Evolutionary conservation across 2,888 invertebrate genomes (phyloP).

Genomic region (Sacculina carcini): DNA sequence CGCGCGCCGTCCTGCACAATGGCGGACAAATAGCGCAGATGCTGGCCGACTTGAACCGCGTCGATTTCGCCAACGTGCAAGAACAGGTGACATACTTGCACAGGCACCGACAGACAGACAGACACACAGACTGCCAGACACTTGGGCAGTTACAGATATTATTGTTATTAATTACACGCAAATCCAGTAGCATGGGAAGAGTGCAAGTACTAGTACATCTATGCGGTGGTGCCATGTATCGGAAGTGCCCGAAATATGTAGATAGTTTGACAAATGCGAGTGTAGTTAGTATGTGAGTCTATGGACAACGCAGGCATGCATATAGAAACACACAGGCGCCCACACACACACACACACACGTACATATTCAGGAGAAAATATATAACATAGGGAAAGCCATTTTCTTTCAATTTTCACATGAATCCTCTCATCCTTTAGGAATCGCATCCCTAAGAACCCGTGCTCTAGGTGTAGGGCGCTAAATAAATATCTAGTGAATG

Average conservation of each 20-base stretch:
- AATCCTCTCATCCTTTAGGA: not conserved
- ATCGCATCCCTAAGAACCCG: not conserved
- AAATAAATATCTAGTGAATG: not conserved
- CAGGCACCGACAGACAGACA: too few relatives aligned
- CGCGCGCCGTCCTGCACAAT: slow-evolving; percentile 82
- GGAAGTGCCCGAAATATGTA: too few relatives aligned
- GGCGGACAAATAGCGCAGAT: slow-evolving; percentile 77
- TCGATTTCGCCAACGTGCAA: slow-evolving; percentile 90
- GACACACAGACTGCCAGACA: too few relatives aligned
- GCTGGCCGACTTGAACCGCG: slow-evolving; percentile 82
- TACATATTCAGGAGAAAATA: not conserved
- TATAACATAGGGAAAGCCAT: not conserved
- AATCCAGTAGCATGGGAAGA: too few relatives aligned
- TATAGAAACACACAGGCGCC: too few relatives aligned
- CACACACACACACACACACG: too few relatives aligned
- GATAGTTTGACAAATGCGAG: too few relatives aligned
- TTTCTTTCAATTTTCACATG: too few relatives aligned
- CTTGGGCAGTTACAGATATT: too few relatives aligned
- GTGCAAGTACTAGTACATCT: not conserved
- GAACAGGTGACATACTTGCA: slow-evolving; percentile 30
- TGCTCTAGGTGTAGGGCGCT: not conserved
- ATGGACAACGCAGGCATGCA: not conserved
- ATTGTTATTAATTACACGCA: too few relatives aligned
- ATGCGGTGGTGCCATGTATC: too few relatives aligned
- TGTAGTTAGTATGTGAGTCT: not conserved